These are phyloP conservation scores for Agrypnia vestita DNA, from an alignment of 1,140 invertebrate genomes.

Conservation along the genomic window DNA sequence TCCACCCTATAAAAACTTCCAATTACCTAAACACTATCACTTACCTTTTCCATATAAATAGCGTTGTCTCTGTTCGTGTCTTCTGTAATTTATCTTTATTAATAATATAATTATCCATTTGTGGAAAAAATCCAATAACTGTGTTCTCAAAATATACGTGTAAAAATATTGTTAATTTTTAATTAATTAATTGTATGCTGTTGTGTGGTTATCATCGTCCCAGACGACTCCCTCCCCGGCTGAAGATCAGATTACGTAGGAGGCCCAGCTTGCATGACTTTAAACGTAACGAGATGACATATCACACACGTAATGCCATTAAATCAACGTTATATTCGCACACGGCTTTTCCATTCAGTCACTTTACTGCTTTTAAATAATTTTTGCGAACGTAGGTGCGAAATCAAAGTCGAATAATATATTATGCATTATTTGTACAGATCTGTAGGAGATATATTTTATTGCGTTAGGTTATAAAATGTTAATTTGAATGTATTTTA, in stretches of 20 bases:
- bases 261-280: not conserved
- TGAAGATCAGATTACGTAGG: not conserved
- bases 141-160: no score
- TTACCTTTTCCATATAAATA: no score
- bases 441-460: constrained; percentile 1
- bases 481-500: not conserved
- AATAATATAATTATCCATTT: no score
- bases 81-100: no score
- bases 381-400: constrained; percentile 4
- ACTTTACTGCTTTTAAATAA: not conserved
- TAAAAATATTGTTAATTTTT: no score
- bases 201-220: no score
- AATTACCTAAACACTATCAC: no score
- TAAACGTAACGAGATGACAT: constrained; percentile 7
- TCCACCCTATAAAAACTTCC: no score
- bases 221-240: not conserved
- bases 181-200: no score
- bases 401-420: not conserved
- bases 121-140: no score
- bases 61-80: no score
- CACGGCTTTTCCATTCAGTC: not conserved
- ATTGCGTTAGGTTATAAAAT: not conserved
- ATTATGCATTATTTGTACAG: no score
- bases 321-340: constrained; percentile 5
- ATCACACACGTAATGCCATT: constrained; percentile 19